Evolutionary conservation across 2,888 invertebrate species (phyloP).

Genomic region (Dynastes tityus): DNA sequence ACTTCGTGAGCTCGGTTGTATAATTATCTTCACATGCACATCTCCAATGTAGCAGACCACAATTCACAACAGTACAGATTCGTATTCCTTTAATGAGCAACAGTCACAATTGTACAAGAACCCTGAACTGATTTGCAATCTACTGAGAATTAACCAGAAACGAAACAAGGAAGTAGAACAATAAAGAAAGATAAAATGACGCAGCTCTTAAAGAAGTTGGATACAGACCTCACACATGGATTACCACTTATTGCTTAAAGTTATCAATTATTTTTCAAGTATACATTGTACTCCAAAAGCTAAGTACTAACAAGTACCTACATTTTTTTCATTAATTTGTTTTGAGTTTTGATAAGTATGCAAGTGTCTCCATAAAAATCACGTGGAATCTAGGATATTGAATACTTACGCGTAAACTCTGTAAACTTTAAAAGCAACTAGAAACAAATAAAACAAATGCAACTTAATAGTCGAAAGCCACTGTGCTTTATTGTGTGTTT

Average conservation of each 20-base stretch:
- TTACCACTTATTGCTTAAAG: not conserved
- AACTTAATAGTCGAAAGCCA: too few species aligned
- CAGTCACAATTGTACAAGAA: not conserved
- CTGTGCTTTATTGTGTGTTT: not conserved
- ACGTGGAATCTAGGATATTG: too few species aligned
- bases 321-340: too few species aligned
- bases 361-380: too few species aligned
- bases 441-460: too few species aligned
- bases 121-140: too few species aligned
- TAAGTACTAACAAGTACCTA: too few species aligned
- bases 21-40: not conserved
- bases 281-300: not conserved
- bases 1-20: not conserved
- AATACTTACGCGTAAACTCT: too few species aligned
- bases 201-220: too few species aligned
- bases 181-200: too few species aligned
- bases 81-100: not conserved
- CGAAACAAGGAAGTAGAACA: not conserved
- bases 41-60: not conserved
- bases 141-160: not conserved
- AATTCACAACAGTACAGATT: not conserved
- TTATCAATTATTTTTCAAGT: not conserved
- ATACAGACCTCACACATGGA: conserved; percentile 17
- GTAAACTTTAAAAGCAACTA: too few species aligned
- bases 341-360: too few species aligned